phyloP scores from a whole-genome alignment of 1,140 invertebrate species.

The Anoplophora glabripennis region DNA sequence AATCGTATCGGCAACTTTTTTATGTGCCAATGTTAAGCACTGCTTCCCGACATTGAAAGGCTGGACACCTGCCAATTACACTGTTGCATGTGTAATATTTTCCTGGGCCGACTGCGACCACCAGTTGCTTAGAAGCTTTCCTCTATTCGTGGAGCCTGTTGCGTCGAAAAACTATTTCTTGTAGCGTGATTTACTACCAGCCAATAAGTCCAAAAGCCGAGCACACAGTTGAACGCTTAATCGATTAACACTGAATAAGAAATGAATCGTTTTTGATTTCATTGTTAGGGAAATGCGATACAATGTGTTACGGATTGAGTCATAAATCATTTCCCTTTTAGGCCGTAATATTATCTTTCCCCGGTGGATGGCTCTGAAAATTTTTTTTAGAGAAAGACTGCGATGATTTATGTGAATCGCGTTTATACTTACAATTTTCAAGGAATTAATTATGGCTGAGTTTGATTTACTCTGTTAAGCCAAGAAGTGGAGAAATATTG shows the following conservation, averaged over 20 bases:
- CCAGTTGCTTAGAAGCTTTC: constrained; percentile 36
- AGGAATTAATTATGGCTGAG: no score
- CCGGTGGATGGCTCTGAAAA: no score
- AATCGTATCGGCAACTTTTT: no score
- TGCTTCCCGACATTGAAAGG: not conserved
- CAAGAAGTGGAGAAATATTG: no score
- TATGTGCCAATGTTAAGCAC: no score
- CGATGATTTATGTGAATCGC: no score
- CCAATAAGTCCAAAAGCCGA: constrained; percentile 33
- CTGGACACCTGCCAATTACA: constrained; percentile 48
- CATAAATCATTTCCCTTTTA: constrained; percentile 19
- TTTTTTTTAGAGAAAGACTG: no score
- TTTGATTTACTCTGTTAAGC: no score
- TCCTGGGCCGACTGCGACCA: constrained; percentile 34
- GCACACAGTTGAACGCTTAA: constrained; percentile 33
- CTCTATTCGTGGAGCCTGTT: constrained; percentile 32
- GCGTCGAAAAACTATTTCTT: constrained; percentile 39
- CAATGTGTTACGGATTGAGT: constrained; percentile 13
- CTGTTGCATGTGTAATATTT: constrained; percentile 47
- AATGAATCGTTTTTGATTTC: constrained; percentile 24
- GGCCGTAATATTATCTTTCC: no score
- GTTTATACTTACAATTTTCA: no score
- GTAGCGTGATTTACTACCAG: constrained; percentile 32
- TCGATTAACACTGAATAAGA: constrained; percentile 35
- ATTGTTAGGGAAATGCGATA: constrained; percentile 28